These are phyloP conservation scores for Bombyx mandarina DNA, from an alignment of 1,140 invertebrate genomes.

Conservation along the genomic window DNA sequence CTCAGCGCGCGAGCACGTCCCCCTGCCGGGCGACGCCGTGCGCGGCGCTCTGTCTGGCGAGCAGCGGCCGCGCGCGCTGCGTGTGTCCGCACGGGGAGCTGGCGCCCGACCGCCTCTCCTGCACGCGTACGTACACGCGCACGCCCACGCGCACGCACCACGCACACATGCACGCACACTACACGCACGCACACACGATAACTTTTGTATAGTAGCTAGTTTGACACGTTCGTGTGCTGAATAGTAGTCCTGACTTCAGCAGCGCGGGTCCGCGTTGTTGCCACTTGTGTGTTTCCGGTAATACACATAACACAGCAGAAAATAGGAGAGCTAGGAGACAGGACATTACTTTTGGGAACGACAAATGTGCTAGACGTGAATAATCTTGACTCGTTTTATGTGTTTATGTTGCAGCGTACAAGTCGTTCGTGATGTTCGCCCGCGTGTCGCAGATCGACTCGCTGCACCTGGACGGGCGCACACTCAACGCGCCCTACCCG, in stretches of 20 bases:
- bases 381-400: too few species aligned
- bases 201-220: too few species aligned
- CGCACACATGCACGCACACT: too few species aligned
- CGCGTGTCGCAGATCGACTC: slow-evolving; percentile 82
- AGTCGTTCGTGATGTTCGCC: slow-evolving; percentile 84
- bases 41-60: slow-evolving; percentile 80
- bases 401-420: slow-evolving; percentile 71
- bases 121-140: slow-evolving; percentile 66
- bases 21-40: slow-evolving; percentile 78
- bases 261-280: too few species aligned
- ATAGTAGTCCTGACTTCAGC: too few species aligned
- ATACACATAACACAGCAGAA: not conserved
- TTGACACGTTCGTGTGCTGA: too few species aligned
- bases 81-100: slow-evolving; percentile 83
- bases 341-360: too few species aligned
- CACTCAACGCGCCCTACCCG: slow-evolving; percentile 83
- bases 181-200: too few species aligned
- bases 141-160: not conserved
- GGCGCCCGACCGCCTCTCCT: slow-evolving; percentile 74
- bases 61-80: slow-evolving; percentile 77
- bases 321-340: too few species aligned
- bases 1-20: slow-evolving; percentile 54
- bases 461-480: slow-evolving; percentile 79
- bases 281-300: too few species aligned
- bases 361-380: too few species aligned